These are phyloP conservation scores for Frankliniella fusca DNA, from an alignment of 2,888 invertebrate species.

Conservation along the genomic window DNA sequence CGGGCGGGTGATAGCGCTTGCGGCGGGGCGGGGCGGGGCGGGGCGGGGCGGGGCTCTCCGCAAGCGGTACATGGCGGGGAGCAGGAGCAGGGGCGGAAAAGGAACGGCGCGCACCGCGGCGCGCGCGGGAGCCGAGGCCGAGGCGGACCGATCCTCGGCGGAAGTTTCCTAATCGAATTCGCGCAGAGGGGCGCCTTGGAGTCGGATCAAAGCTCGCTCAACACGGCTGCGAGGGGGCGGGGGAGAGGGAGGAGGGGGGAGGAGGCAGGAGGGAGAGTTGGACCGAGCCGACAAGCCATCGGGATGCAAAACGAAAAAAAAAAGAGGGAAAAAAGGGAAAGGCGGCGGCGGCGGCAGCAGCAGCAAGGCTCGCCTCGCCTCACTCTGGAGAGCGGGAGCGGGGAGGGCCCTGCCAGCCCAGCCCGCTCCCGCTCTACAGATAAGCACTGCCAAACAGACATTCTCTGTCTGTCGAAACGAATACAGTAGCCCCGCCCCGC, in stretches of 20 bases:
- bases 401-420: background rate
- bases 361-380: background rate
- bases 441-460: too few species aligned
- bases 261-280: background rate
- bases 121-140: background rate
- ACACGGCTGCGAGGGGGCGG: background rate
- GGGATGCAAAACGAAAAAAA: background rate
- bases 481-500: too few species aligned
- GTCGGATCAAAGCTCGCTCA: constrained; percentile 25
- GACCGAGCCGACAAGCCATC: background rate
- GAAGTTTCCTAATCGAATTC: constrained; percentile 24
- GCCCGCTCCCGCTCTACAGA: too few species aligned
- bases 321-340: background rate
- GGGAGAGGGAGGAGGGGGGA: background rate
- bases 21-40: too few species aligned
- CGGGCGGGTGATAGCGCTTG: too few species aligned
- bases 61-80: background rate
- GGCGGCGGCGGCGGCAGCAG: background rate
- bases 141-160: background rate
- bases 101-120: background rate
- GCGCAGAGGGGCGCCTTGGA: constrained; percentile 1
- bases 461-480: too few species aligned
- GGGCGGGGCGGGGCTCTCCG: too few species aligned
- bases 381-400: background rate
- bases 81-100: background rate